These are phyloP conservation scores for Xiphorhynchus erythropygius DNA, from an alignment of 2,797 vertebrate genomes.

Conservation along the genomic window DNA sequence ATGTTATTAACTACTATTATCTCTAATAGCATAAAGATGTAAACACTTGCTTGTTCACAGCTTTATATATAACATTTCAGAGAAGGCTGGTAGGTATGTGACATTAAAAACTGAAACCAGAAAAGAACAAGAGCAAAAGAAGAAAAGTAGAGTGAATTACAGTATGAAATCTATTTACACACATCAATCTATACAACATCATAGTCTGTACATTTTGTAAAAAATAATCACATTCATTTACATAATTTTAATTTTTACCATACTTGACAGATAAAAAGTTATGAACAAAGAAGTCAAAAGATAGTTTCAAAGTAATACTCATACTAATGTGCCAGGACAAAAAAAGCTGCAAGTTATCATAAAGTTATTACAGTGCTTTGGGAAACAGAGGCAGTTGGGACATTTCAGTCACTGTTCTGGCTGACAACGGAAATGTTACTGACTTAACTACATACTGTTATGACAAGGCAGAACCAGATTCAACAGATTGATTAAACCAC, in stretches of 20 bases:
- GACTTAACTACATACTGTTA: background rate
- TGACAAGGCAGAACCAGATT: background rate
- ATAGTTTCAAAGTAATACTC: background rate
- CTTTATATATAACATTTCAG: slow-evolving; percentile 18
- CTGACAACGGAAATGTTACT: background rate
- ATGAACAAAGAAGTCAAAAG: background rate
- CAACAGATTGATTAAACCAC: background rate
- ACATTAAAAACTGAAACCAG: slow-evolving; percentile 12
- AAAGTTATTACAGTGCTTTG: background rate
- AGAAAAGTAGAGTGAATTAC: background rate
- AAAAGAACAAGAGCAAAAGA: slow-evolving; percentile 7
- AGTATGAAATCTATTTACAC: slow-evolving; percentile 63
- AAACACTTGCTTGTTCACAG: slow-evolving; percentile 52
- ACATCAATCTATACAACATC: slow-evolving; percentile 49
- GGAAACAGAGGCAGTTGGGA: background rate
- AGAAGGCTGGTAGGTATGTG: background rate
- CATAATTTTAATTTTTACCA: slow-evolving; percentile 14
- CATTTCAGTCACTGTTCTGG: background rate
- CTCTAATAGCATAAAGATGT: slow-evolving; percentile 44
- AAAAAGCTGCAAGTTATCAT: background rate
- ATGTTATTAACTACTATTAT: background rate
- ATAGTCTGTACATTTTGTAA: slow-evolving; percentile 59
- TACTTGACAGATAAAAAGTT: slow-evolving; percentile 10
- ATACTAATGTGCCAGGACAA: background rate
- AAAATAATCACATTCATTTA: slow-evolving; percentile 65